Conservation (phyloP, 2,888 invertebrate species). For the Drosophila hawaiiensis region DNA sequence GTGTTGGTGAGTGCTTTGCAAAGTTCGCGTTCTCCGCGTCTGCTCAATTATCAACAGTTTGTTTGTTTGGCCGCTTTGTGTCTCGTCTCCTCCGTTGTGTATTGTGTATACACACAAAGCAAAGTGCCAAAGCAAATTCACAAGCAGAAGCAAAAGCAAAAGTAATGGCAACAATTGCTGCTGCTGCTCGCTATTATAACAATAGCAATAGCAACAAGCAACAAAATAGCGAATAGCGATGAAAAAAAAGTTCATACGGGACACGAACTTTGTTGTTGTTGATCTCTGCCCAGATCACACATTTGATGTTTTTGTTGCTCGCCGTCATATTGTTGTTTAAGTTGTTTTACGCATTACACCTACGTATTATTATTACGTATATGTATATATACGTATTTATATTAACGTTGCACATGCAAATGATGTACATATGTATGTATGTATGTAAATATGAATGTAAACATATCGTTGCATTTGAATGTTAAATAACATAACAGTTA, state of each 20-base stretch:
- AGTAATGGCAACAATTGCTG: constrained; percentile 42
- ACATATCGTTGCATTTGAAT: constrained; percentile 2
- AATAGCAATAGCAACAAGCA: constrained; percentile 37
- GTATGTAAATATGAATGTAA: not conserved
- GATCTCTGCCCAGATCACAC: constrained; percentile 17
- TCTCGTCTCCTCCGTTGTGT: constrained; percentile 34
- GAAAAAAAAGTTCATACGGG: constrained; percentile 14
- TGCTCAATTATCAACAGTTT: constrained; percentile 75
- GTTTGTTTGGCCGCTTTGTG: constrained; percentile 57
- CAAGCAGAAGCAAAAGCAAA: constrained; percentile 42
- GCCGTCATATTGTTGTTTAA: not conserved
- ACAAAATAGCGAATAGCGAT: constrained; percentile 31
- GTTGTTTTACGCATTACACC: too few species aligned
- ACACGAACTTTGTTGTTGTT: constrained; percentile 11
- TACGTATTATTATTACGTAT: not conserved
- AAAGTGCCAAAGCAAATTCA: constrained; percentile 52
- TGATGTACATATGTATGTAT: not conserved
- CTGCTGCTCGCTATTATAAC: constrained; percentile 42
- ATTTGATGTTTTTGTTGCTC: not conserved
- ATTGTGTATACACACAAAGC: constrained; percentile 41
- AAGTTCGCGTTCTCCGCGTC: constrained; percentile 55
- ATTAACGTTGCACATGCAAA: not conserved
- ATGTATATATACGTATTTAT: not conserved
- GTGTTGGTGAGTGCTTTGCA: constrained; percentile 40
- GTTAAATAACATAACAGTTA: constrained; percentile 10